Evolutionary conservation across 2,113 vertebrate species (phyloP).

Genomic region (Eudorcas thomsonii): DNA sequence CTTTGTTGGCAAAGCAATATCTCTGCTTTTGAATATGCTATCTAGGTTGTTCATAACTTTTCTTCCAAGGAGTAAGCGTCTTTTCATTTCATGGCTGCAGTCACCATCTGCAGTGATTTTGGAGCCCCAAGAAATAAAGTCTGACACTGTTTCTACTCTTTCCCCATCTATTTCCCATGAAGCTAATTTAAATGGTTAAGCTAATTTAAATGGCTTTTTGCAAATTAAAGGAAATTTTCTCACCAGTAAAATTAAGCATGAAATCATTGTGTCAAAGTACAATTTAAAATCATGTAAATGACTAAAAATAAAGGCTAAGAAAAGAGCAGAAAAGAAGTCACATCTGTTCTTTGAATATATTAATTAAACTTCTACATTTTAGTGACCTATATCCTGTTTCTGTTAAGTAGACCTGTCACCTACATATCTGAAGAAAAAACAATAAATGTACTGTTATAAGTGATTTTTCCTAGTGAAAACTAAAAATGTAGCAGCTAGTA

Average conservation of each 20-base stretch:
- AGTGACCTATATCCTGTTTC: neutral
- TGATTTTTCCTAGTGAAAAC: neutral
- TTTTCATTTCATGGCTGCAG: too few species aligned
- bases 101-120: too few species aligned
- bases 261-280: constrained; percentile 23
- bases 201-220: constrained; percentile 11
- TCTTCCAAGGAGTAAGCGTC: too few species aligned
- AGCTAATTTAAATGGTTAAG: neutral
- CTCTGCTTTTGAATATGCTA: too few species aligned
- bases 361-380: constrained; percentile 19
- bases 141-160: too few species aligned
- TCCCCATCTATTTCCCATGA: too few species aligned
- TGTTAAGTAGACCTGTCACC: neutral
- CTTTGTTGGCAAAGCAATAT: too few species aligned
- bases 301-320: neutral
- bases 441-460: neutral
- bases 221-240: constrained; percentile 31
- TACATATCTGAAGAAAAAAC: neutral
- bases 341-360: neutral
- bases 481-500: neutral
- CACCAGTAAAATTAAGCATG: neutral
- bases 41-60: too few species aligned
- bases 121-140: too few species aligned
- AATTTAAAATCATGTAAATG: constrained; percentile 30
- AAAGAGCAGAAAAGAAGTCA: neutral